Evolutionary conservation across 2,797 vertebrate genomes (phyloP).

Genomic region (Characodon lateralis): DNA sequence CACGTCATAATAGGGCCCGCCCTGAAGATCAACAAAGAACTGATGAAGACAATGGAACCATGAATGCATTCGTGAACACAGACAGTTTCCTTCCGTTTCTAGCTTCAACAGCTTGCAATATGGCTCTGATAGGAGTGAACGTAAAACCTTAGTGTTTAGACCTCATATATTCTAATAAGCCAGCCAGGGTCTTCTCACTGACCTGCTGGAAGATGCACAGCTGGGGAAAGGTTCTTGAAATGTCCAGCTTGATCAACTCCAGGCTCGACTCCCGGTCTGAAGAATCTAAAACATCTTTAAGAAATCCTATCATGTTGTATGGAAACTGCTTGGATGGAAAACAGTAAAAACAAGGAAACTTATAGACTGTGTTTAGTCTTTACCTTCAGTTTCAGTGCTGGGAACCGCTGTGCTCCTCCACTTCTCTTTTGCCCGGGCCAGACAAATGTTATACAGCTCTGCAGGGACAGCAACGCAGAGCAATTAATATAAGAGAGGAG

Average conservation of each 20-base stretch:
- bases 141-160: background rate
- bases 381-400: conserved; percentile 84
- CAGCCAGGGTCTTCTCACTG: conserved; percentile 34
- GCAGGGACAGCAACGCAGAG: conserved; percentile 36
- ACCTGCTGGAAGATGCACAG: conserved; percentile 97
- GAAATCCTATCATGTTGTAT: background rate
- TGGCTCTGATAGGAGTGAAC: background rate
- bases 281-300: conserved; percentile 81
- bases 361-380: background rate
- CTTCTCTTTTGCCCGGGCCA: conserved; percentile 91
- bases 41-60: background rate
- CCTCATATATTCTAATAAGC: background rate
- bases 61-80: conserved; percentile 1
- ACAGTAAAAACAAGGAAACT: background rate
- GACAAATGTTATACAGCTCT: conserved; percentile 94
- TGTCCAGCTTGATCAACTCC: conserved; percentile 96
- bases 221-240: conserved; percentile 93
- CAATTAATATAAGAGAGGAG: conserved; percentile 7
- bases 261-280: conserved; percentile 93
- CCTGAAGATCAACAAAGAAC: conserved; percentile 72
- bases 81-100: too few species aligned
- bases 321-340: background rate
- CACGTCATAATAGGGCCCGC: conserved; percentile 93
- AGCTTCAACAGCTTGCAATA: background rate
- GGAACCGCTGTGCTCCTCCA: conserved; percentile 83